Evolutionary conservation across 2,888 invertebrate species (phyloP).

Genomic region (Coremacera marginata): DNA sequence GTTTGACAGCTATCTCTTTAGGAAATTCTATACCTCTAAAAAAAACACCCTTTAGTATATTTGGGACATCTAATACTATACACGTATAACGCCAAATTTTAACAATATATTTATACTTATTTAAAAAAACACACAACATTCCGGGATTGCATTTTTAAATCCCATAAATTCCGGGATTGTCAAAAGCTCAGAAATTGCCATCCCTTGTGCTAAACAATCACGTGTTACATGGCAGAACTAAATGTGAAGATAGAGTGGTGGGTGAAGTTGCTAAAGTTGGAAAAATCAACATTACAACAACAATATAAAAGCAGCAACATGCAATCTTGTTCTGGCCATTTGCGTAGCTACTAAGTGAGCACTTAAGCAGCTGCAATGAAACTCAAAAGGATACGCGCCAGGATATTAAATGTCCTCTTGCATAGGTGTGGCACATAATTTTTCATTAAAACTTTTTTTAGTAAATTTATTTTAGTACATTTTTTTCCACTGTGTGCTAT

Average conservation of each 20-base stretch:
- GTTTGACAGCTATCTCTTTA: too few relatives aligned
- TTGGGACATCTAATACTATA: too few relatives aligned
- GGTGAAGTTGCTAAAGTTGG: neutral
- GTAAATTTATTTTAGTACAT: neutral
- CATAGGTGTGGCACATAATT: slow-evolving; percentile 22
- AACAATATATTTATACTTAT: too few relatives aligned
- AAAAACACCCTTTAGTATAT: too few relatives aligned
- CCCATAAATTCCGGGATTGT: too few relatives aligned
- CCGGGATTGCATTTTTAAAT: too few relatives aligned
- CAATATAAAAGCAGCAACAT: neutral
- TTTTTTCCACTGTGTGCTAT: neutral
- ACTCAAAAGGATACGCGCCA: slow-evolving; percentile 1
- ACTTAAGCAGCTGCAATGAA: slow-evolving; percentile 1
- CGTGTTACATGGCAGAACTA: neutral
- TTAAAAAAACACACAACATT: too few relatives aligned
- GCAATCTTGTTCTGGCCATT: neutral
- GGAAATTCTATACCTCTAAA: too few relatives aligned
- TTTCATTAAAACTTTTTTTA: slow-evolving; percentile 18
- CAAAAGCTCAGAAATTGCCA: too few relatives aligned
- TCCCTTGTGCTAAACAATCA: neutral
- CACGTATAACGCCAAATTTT: too few relatives aligned
- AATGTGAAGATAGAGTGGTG: neutral
- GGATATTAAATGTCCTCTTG: neutral
- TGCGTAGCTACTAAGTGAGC: slow-evolving; percentile 9
- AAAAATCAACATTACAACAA: neutral